These are phyloP conservation scores for Deilephila porcellus DNA, from an alignment of 2,888 invertebrate species.

Conservation along the genomic window DNA sequence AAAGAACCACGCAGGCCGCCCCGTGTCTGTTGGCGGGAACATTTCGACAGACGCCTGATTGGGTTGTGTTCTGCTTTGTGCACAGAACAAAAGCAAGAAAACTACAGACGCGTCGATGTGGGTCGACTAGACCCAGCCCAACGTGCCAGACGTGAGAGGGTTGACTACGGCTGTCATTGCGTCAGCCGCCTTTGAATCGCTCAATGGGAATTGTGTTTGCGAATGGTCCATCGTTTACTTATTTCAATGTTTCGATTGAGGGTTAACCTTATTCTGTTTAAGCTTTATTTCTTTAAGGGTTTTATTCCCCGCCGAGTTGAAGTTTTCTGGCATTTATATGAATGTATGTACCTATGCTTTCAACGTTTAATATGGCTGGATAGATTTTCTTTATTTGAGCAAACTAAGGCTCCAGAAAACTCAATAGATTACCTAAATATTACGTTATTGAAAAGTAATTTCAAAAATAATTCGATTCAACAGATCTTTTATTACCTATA, in stretches of 20 bases:
- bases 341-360: too few relatives aligned
- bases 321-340: too few relatives aligned
- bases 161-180: neutral
- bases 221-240: conserved; percentile 53
- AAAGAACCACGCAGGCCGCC: conserved; percentile 47
- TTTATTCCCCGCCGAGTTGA: neutral
- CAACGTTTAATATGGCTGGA: too few relatives aligned
- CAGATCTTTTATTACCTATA: too few relatives aligned
- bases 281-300: neutral
- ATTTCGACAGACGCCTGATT: conserved; percentile 69
- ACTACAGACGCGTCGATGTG: conserved; percentile 52
- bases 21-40: conserved; percentile 45
- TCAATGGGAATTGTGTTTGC: conserved; percentile 64
- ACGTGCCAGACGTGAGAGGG: conserved; percentile 47
- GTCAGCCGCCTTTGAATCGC: conserved; percentile 34
- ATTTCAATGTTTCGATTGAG: conserved; percentile 45
- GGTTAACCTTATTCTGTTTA: neutral
- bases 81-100: conserved; percentile 61
- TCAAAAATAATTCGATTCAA: too few relatives aligned
- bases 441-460: too few relatives aligned
- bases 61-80: conserved; percentile 65
- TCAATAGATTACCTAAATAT: too few relatives aligned
- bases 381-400: too few relatives aligned
- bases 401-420: too few relatives aligned
- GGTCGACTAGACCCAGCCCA: neutral